Percentiles rank a stretch among this genome's conserved stretches.
Evolutionary conservation across 2,113 vertebrate genomes (phyloP).

Genomic region (Balaeniceps rex): DNA sequence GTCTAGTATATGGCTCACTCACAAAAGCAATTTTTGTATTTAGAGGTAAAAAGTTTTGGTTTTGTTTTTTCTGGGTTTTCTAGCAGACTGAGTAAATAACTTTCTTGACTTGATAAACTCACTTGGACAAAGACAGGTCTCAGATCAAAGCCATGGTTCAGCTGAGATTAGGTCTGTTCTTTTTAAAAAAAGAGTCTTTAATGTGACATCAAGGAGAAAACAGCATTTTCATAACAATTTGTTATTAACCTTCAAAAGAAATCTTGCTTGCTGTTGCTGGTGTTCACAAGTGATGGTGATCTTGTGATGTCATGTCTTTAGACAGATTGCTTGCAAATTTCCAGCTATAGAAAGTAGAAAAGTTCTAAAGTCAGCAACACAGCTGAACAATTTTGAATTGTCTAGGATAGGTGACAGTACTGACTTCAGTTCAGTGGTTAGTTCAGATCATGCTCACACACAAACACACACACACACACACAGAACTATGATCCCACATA

Average conservation of each 20-base stretch:
- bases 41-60: background rate
- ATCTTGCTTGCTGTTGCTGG: background rate
- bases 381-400: background rate
- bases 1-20: background rate
- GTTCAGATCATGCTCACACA: background rate
- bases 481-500: background rate
- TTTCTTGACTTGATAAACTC: background rate
- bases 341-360: background rate
- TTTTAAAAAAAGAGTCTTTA: background rate
- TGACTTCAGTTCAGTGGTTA: background rate
- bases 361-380: background rate
- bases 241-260: background rate
- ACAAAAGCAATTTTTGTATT: background rate
- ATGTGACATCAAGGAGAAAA: background rate
- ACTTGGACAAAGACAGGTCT: background rate
- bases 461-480: too few relatives aligned
- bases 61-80: background rate
- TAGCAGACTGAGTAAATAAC: background rate
- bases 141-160: background rate
- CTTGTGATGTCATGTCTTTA: background rate
- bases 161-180: background rate
- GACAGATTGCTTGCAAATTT: background rate
- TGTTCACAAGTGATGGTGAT: background rate
- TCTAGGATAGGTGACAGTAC: background rate
- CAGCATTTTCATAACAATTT: background rate